phyloP scores from a whole-genome alignment of 2,113 vertebrate genomes.

The Bungarus multicinctus region DNA sequence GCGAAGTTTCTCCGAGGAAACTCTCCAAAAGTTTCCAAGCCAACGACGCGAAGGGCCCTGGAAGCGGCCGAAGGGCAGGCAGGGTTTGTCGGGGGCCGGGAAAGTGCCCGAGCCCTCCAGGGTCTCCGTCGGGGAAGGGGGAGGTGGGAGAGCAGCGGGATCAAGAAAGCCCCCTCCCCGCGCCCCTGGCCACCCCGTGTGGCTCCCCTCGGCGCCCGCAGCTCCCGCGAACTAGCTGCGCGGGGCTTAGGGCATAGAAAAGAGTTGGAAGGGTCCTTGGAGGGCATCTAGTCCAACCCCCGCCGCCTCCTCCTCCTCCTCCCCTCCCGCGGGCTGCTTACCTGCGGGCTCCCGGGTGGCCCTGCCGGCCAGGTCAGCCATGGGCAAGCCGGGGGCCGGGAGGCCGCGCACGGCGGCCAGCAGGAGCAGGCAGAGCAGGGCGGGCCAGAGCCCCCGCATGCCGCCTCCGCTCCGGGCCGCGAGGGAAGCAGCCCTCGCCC shows the following conservation, averaged over 20 bases:
- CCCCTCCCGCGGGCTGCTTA: background rate
- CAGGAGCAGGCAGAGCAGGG: constrained; percentile 67
- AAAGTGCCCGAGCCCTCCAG: too few relatives aligned
- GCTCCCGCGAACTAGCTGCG: too few relatives aligned
- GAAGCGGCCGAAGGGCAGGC: rapidly evolving
- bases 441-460: constrained; percentile 72
- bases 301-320: background rate
- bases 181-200: too few relatives aligned
- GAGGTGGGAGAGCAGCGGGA: background rate
- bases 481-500: constrained; percentile 39
- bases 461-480: constrained; percentile 50
- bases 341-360: constrained; percentile 44
- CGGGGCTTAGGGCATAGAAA: too few relatives aligned
- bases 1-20: rapidly evolving
- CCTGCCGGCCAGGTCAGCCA: constrained; percentile 71
- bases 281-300: too few relatives aligned
- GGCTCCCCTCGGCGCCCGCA: background rate
- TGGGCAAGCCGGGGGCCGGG: constrained; percentile 63
- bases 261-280: too few relatives aligned
- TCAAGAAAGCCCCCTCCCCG: too few relatives aligned
- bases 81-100: background rate
- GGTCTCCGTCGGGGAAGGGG: background rate
- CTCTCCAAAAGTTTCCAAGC: background rate
- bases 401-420: constrained; percentile 59
- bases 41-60: rapidly evolving